Evolutionary conservation across 2,797 vertebrate genomes (phyloP).

Genomic region (Acomys russatus): DNA sequence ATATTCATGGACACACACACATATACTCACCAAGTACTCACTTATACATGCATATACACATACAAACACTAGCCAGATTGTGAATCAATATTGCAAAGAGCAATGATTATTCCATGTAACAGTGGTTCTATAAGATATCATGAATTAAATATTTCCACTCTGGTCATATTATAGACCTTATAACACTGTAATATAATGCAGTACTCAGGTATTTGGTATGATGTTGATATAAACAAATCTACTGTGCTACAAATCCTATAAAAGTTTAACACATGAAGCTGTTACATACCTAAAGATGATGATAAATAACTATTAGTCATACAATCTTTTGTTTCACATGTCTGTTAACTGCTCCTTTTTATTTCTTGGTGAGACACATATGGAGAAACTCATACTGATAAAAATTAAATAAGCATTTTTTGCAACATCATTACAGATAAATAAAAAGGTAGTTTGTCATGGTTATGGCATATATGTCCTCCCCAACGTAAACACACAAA

Average conservation of each 20-base stretch:
- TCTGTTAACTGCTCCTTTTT: background rate
- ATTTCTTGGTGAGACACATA: background rate
- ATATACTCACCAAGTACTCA: background rate
- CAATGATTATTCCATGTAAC: too few relatives aligned
- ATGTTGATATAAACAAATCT: background rate
- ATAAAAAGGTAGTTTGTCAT: too few relatives aligned
- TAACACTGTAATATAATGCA: too few relatives aligned
- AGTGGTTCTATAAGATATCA: too few relatives aligned
- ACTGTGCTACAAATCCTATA: background rate
- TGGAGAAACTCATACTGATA: background rate
- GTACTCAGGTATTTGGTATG: background rate
- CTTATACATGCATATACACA: background rate
- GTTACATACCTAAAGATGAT: background rate
- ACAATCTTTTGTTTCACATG: background rate
- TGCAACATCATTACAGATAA: background rate
- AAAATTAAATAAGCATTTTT: background rate
- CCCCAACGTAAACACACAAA: background rate
- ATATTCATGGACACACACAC: background rate
- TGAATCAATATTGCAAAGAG: background rate
- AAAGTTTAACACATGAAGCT: background rate
- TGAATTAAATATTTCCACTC: too few relatives aligned
- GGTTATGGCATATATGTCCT: background rate
- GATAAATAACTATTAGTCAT: background rate
- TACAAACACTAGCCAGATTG: too few relatives aligned
- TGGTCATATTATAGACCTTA: too few relatives aligned